Evolutionary conservation across 2,113 vertebrate species (phyloP).

Genomic region (Carassius carassius): DNA sequence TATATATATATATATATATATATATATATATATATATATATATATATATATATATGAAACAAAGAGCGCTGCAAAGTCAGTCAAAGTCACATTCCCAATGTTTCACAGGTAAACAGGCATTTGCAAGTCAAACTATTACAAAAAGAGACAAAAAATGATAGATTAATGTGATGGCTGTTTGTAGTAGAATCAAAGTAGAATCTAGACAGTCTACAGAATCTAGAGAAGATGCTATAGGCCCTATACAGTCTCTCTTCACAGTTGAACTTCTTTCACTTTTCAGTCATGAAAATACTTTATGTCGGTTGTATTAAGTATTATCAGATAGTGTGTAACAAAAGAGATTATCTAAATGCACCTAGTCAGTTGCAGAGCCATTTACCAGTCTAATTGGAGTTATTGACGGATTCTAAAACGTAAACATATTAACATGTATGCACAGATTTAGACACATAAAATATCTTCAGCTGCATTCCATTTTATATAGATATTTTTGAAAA

Average conservation of each 20-base stretch:
- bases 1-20: background rate
- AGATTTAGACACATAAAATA: background rate
- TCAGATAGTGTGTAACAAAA: background rate
- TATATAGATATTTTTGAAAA: background rate
- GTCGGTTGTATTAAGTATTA: background rate
- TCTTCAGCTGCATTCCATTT: background rate
- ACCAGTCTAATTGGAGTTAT: background rate
- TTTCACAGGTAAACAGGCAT: conserved; percentile 57
- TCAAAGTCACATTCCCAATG: conserved; percentile 64
- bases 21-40: background rate
- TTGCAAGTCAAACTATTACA: conserved; percentile 58
- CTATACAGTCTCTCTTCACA: background rate
- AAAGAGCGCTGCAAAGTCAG: conserved; percentile 35
- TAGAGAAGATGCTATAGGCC: background rate
- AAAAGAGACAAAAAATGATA: background rate
- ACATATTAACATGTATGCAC: background rate
- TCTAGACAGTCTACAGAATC: background rate
- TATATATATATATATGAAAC: background rate
- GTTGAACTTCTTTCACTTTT: background rate
- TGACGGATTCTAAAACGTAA: too few species aligned
- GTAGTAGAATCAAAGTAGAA: background rate
- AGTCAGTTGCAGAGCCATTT: background rate
- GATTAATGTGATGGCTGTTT: background rate
- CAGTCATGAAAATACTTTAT: background rate
- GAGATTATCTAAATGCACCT: background rate